phyloP scores from a whole-genome alignment of 1,140 invertebrate genomes.

The Lordiphosa mommai region DNA sequence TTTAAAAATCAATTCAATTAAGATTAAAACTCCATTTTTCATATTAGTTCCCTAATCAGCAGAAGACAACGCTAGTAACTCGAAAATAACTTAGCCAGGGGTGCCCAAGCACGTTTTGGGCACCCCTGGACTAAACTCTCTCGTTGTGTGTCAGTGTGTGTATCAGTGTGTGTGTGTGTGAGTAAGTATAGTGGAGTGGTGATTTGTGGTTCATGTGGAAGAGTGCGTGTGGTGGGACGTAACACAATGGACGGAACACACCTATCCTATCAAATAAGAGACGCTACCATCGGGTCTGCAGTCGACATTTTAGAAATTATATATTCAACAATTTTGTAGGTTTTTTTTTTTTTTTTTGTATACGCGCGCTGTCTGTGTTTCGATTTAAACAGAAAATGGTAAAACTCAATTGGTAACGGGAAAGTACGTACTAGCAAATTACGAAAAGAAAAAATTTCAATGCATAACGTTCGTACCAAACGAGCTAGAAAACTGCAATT shows the following conservation, averaged over 20 bases:
- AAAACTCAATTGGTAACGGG: not conserved
- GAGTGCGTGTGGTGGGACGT: slow-evolving; percentile 20
- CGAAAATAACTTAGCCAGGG: too few species aligned
- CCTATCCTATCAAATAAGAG: slow-evolving; percentile 63
- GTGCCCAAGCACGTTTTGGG: too few species aligned
- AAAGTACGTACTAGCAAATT: slow-evolving; percentile 6
- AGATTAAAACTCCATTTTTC: slow-evolving; percentile 5
- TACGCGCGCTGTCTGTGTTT: slow-evolving; percentile 17
- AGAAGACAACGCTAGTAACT: too few species aligned
- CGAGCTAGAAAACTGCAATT: slow-evolving; percentile 61
- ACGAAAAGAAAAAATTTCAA: slow-evolving; percentile 35
- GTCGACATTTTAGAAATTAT: slow-evolving; percentile 46
- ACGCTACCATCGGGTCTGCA: slow-evolving; percentile 78
- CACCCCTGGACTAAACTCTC: too few species aligned
- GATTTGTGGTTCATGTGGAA: slow-evolving; percentile 3
- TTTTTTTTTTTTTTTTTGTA: slow-evolving; percentile 15
- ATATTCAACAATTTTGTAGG: slow-evolving; percentile 6
- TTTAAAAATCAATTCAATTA: slow-evolving; percentile 37
- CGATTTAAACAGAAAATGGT: slow-evolving; percentile 2
- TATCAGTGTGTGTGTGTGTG: slow-evolving; percentile 2
- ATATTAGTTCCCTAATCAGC: not conserved
- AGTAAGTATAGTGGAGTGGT: slow-evolving; percentile 22
- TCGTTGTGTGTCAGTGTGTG: too few species aligned
- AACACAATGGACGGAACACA: slow-evolving; percentile 65
- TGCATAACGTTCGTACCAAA: slow-evolving; percentile 68